phyloP scores from a whole-genome alignment of 2,797 vertebrate genomes.

The Takifugu rubripes region DNA sequence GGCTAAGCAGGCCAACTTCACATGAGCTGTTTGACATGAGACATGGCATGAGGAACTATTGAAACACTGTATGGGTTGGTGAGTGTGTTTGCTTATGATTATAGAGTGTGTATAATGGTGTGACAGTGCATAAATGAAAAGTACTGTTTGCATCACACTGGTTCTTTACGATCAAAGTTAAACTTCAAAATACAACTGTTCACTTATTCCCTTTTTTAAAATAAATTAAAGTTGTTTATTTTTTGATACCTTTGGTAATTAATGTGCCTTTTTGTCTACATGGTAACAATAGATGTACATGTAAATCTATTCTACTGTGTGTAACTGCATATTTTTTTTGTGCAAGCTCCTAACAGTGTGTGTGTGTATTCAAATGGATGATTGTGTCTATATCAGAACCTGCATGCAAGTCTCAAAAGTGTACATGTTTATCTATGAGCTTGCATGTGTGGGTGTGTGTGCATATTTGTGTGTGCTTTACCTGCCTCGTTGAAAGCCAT shows the following conservation, averaged over 20 bases:
- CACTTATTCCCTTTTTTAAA: too few relatives aligned
- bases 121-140: constrained; percentile 16
- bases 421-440: too few relatives aligned
- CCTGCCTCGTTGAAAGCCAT: constrained; percentile 50
- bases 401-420: neutral
- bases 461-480: constrained; percentile 27
- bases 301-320: constrained; percentile 11
- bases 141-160: neutral
- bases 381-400: constrained; percentile 18
- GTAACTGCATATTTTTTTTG: constrained; percentile 3
- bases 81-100: constrained; percentile 33
- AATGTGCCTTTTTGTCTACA: neutral
- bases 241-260: neutral
- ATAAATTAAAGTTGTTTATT: neutral
- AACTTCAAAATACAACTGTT: neutral
- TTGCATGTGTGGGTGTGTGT: constrained; percentile 3
- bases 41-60: constrained; percentile 21
- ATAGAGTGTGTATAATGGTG: constrained; percentile 14
- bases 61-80: neutral
- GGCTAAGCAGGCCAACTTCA: constrained; percentile 61
- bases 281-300: neutral
- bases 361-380: neutral
- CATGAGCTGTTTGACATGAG: constrained; percentile 34
- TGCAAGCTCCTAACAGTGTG: neutral
- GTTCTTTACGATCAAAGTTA: neutral